Evolutionary conservation across 2,797 vertebrate species (phyloP).

Genomic region (Coluber constrictor): DNA sequence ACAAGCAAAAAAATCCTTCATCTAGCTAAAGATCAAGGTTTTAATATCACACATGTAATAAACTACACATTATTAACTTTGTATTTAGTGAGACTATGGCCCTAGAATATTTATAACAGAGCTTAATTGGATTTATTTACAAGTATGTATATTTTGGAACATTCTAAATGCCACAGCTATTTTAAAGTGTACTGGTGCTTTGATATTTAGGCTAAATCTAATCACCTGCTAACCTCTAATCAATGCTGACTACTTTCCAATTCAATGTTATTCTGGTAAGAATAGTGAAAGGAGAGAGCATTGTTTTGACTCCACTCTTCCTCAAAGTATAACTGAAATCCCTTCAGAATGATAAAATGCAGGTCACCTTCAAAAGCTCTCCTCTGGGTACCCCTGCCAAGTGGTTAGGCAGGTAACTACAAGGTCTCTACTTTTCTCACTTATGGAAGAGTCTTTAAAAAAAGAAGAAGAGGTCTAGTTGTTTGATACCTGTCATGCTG

Average conservation of each 20-base stretch:
- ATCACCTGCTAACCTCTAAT: not conserved
- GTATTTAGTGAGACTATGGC: not conserved
- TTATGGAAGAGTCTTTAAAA: not conserved
- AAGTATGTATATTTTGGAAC: not conserved
- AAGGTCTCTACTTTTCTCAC: not conserved
- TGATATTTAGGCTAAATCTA: not conserved
- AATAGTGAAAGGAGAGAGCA: not conserved
- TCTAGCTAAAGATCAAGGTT: not conserved
- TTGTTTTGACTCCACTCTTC: not conserved
- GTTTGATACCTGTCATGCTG: not conserved
- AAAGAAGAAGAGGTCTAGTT: not conserved
- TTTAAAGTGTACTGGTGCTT: not conserved
- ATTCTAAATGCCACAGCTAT: not conserved
- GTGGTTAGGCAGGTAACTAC: not conserved
- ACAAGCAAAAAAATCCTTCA: not conserved
- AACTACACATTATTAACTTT: not conserved
- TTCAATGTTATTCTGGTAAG: not conserved
- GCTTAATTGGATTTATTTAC: not conserved
- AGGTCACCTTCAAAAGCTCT: not conserved
- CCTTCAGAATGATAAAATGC: not conserved
- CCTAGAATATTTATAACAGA: not conserved
- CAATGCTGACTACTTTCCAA: not conserved
- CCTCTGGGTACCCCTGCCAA: not conserved
- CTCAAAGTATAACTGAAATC: not conserved
- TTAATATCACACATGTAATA: not conserved